Conservation (phyloP, 2,888 invertebrate species). For the Meloe dianella region DNA sequence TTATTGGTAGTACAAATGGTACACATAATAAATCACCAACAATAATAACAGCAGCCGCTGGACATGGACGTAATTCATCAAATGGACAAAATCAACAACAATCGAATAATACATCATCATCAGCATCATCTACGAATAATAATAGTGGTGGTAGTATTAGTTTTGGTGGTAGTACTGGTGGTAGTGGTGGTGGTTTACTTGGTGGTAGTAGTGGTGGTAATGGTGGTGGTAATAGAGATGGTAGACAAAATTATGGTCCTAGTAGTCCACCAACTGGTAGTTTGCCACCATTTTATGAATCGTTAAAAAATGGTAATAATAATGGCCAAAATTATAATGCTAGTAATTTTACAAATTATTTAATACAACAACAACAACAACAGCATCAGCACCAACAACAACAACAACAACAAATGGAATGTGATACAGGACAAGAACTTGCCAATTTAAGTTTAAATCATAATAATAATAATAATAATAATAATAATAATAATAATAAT, state of each 20-base stretch:
- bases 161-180: conserved; percentile 59
- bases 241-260: conserved; percentile 84
- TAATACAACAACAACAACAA: conserved; percentile 67
- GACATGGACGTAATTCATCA: neutral
- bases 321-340: conserved; percentile 73
- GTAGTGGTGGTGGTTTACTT: conserved; percentile 63
- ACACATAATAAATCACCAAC: conserved; percentile 30
- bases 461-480: conserved; percentile 47
- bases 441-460: conserved; percentile 61
- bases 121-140: conserved; percentile 16
- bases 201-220: conserved; percentile 75
- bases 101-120: neutral
- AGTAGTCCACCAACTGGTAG: conserved; percentile 88
- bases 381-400: conserved; percentile 68
- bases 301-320: conserved; percentile 78
- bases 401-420: conserved; percentile 71
- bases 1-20: conserved; percentile 41
- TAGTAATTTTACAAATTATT: conserved; percentile 69
- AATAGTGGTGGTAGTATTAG: conserved; percentile 42
- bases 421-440: conserved; percentile 73
- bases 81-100: conserved; percentile 1
- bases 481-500: conserved; percentile 47
- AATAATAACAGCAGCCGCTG: conserved; percentile 15
- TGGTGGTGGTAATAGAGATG: conserved; percentile 76
- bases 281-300: conserved; percentile 88